A percentile compares a stretch with the other conserved stretches of the same genome.
These are phyloP conservation scores for Drosophila pseudotakahashii DNA, from an alignment of 2,888 invertebrate species.

Conservation along the genomic window DNA sequence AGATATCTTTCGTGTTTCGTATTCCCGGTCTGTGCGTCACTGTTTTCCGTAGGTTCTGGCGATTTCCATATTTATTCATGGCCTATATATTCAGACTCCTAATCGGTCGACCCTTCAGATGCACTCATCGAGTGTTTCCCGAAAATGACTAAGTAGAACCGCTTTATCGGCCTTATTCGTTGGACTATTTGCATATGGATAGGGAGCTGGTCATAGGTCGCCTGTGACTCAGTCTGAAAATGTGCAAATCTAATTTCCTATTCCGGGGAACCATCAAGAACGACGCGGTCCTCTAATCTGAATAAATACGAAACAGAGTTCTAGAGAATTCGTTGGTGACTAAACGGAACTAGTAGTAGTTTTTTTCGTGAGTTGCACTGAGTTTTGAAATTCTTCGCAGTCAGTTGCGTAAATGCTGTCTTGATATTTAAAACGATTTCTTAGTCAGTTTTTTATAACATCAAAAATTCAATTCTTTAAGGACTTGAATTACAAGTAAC, in stretches of 20 bases:
- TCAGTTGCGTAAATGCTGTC: neutral
- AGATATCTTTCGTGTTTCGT: constrained; percentile 1
- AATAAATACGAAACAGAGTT: constrained; percentile 16
- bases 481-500: no score
- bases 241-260: constrained; percentile 25
- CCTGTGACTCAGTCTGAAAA: constrained; percentile 30
- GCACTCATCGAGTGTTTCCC: constrained; percentile 25
- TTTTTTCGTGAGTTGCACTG: constrained; percentile 3
- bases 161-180: constrained; percentile 1
- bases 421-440: no score
- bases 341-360: constrained; percentile 18
- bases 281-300: constrained; percentile 23
- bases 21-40: constrained; percentile 34
- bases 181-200: constrained; percentile 9
- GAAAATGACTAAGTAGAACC: constrained; percentile 26
- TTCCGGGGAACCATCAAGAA: constrained; percentile 35
- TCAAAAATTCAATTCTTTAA: no score
- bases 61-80: constrained; percentile 23
- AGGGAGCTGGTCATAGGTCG: constrained; percentile 13
- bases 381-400: neutral
- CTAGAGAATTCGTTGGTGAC: constrained; percentile 12
- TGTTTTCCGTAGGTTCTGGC: constrained; percentile 15
- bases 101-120: constrained; percentile 23
- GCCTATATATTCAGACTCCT: constrained; percentile 3
- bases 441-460: no score